phyloP scores from a whole-genome alignment of 2,888 invertebrate genomes.

The Drosophila mettleri region DNA sequence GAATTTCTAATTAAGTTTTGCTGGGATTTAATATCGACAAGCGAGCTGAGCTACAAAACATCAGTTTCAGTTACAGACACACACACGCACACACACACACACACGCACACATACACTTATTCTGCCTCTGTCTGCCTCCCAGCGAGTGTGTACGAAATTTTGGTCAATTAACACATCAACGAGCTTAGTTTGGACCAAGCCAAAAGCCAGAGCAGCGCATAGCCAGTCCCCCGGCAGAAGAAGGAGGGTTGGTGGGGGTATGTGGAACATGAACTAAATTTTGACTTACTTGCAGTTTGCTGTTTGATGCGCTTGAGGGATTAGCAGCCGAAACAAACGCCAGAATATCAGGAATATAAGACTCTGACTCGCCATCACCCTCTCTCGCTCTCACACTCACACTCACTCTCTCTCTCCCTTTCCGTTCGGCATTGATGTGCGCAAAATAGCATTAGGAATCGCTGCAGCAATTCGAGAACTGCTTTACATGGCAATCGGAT shows the following conservation, averaged over 20 bases:
- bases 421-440: slow-evolving; percentile 42
- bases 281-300: slow-evolving; percentile 62
- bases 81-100: slow-evolving; percentile 14
- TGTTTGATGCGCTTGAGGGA: slow-evolving; percentile 69
- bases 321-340: slow-evolving; percentile 45
- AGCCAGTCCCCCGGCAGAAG: neutral
- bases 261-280: slow-evolving; percentile 25
- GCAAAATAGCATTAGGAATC: slow-evolving; percentile 60
- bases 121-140: slow-evolving; percentile 35
- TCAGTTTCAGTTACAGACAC: slow-evolving; percentile 55
- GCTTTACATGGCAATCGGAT: slow-evolving; percentile 28
- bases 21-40: slow-evolving; percentile 80
- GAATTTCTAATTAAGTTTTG: slow-evolving; percentile 84
- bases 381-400: neutral
- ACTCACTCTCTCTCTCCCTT: too few species aligned
- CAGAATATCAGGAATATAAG: slow-evolving; percentile 23
- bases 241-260: neutral
- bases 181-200: slow-evolving; percentile 62
- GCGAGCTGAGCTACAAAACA: slow-evolving; percentile 45
- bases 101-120: neutral
- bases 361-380: neutral
- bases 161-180: slow-evolving; percentile 84
- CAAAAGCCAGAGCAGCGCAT: slow-evolving; percentile 35
- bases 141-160: slow-evolving; percentile 74
- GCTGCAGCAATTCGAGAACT: slow-evolving; percentile 24